A percentile compares a stretch with the other conserved stretches of the same genome.
Evolutionary conservation across 2,113 vertebrate species (phyloP).

Genomic region (Nibea albiflora): DNA sequence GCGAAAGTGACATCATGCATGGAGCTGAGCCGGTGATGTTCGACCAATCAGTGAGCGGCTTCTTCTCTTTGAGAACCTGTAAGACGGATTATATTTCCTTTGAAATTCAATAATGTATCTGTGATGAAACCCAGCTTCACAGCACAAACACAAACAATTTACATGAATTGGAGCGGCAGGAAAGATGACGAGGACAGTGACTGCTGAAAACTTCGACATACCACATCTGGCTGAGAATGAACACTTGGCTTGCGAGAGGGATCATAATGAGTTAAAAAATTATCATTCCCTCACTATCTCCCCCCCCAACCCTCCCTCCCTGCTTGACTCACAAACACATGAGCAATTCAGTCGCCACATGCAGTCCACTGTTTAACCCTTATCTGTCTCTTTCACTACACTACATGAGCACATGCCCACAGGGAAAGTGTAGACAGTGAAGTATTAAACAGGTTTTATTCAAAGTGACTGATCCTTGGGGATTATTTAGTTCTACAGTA

Average conservation of each 20-base stretch:
- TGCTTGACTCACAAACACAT: slow-evolving; percentile 79
- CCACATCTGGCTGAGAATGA: slow-evolving; percentile 54
- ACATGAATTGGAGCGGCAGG: background rate
- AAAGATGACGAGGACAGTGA: background rate
- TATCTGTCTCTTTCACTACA: slow-evolving; percentile 31
- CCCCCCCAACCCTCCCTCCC: slow-evolving; percentile 35
- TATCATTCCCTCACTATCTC: slow-evolving; percentile 58
- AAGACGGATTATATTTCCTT: slow-evolving; percentile 24
- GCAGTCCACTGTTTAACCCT: slow-evolving; percentile 64
- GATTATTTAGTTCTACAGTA: background rate
- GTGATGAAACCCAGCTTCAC: background rate
- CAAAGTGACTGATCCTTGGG: background rate
- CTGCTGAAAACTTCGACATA: background rate
- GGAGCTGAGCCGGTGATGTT: slow-evolving; percentile 80
- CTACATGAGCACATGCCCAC: slow-evolving; percentile 14
- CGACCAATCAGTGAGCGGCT: slow-evolving; percentile 78
- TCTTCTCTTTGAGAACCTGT: slow-evolving; percentile 84
- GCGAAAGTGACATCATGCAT: slow-evolving; percentile 83
- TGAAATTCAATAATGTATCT: background rate
- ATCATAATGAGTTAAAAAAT: slow-evolving; percentile 68
- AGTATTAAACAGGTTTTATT: slow-evolving; percentile 7
- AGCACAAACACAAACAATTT: background rate
- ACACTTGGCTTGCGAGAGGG: slow-evolving; percentile 18
- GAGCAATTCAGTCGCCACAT: slow-evolving; percentile 65
- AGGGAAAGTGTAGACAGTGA: background rate